phyloP scores from a whole-genome alignment of 2,113 vertebrate genomes.

The Embiotoca jacksoni region DNA sequence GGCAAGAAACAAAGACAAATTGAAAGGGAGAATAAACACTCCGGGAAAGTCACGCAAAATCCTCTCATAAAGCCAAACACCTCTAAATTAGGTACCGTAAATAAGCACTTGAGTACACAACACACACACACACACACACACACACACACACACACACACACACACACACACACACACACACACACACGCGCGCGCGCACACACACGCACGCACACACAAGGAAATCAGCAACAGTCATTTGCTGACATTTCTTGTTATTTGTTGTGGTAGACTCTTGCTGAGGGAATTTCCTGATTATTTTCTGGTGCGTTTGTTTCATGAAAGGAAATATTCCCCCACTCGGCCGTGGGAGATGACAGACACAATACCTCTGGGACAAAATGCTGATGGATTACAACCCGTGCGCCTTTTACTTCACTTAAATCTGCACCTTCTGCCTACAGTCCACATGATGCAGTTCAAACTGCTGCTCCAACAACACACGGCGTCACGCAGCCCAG shows the following conservation, averaged over 20 bases:
- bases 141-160: conserved; percentile 16
- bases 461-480: conserved; percentile 17
- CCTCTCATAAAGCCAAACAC: conserved; percentile 9
- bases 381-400: background rate
- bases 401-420: background rate
- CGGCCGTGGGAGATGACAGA: background rate
- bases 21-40: conserved; percentile 12
- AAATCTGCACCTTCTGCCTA: background rate
- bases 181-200: background rate
- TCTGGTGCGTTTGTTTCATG: conserved; percentile 19
- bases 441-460: background rate
- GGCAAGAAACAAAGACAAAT: conserved; percentile 7
- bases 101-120: background rate
- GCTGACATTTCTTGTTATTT: conserved; percentile 17
- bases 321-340: conserved; percentile 8
- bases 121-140: conserved; percentile 6
- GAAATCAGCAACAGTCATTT: conserved; percentile 24
- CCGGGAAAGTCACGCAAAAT: conserved; percentile 10
- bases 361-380: background rate
- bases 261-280: conserved; percentile 9
- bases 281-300: conserved; percentile 54
- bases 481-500: conserved; percentile 27
- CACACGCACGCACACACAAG: conserved; percentile 11
- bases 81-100: conserved; percentile 20
- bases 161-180: background rate